Evolutionary conservation across 1,140 invertebrate genomes (phyloP).

Genomic region (Leptinotarsa lineolata): DNA sequence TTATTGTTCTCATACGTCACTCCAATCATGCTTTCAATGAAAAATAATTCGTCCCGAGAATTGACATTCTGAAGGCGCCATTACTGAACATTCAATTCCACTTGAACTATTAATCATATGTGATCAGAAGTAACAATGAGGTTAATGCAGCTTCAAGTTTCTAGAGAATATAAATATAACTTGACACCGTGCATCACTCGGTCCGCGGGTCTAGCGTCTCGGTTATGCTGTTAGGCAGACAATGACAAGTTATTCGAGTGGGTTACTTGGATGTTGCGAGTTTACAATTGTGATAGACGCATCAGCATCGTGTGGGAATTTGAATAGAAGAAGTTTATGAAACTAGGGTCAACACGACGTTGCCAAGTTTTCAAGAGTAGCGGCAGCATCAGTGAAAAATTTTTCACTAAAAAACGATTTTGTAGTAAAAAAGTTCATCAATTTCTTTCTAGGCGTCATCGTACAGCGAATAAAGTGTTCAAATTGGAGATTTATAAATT

Average conservation of each 20-base stretch:
- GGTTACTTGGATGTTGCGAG: background rate
- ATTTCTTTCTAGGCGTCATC: no score
- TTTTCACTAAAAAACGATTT: no score
- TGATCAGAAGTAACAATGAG: slow-evolving; percentile 5
- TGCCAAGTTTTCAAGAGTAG: no score
- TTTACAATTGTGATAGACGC: no score
- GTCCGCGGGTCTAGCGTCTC: background rate
- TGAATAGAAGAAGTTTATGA: no score
- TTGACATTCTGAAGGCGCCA: slow-evolving; percentile 7
- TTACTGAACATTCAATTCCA: slow-evolving; percentile 1
- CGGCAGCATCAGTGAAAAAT: no score
- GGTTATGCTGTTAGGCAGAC: background rate
- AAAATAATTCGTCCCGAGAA: slow-evolving; percentile 2
- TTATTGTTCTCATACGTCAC: background rate
- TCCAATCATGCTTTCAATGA: slow-evolving; percentile 8
- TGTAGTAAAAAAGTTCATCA: no score
- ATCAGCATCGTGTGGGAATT: no score
- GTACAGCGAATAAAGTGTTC: no score
- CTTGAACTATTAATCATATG: slow-evolving; percentile 6
- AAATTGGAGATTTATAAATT: no score
- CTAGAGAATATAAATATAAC: background rate
- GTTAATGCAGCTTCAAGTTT: background rate
- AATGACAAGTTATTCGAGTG: slow-evolving; percentile 6
- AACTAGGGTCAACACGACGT: no score
- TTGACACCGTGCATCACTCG: background rate